These are phyloP conservation scores for Dysmachus trigonus DNA, from an alignment of 2,888 invertebrate genomes.

Conservation along the genomic window DNA sequence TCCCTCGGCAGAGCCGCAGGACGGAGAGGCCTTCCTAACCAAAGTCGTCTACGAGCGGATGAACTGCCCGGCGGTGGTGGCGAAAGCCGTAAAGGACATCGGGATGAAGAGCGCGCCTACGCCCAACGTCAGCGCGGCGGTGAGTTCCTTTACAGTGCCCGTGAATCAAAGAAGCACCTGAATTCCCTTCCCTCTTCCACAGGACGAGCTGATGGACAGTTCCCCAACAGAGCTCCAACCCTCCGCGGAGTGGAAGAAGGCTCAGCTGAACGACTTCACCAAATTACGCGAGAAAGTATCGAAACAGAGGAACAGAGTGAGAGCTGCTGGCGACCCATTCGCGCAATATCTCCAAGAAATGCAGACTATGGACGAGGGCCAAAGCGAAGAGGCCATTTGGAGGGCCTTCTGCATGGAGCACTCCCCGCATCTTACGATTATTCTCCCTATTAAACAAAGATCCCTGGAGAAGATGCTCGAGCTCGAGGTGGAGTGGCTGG, in stretches of 20 bases:
- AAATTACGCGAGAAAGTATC: slow-evolving; percentile 53
- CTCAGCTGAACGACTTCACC: slow-evolving; percentile 57
- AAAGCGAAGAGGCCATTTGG: slow-evolving; percentile 56
- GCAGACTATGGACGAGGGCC: not conserved
- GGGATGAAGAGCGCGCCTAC: not conserved
- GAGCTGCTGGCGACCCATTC: slow-evolving; percentile 44
- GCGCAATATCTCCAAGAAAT: not conserved
- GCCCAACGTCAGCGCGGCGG: not conserved
- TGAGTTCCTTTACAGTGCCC: not conserved
- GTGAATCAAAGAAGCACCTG: not conserved
- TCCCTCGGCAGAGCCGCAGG: slow-evolving; percentile 57
- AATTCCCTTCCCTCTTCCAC: not conserved
- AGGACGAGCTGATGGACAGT: slow-evolving; percentile 51
- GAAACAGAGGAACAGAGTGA: slow-evolving; percentile 52
- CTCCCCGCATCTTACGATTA: slow-evolving; percentile 57
- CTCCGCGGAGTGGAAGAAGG: slow-evolving; percentile 60
- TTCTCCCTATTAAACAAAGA: slow-evolving; percentile 59
- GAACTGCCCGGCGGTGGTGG: slow-evolving; percentile 60
- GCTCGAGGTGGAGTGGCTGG: slow-evolving; percentile 58
- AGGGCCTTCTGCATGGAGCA: slow-evolving; percentile 56
- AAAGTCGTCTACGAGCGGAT: slow-evolving; percentile 61
- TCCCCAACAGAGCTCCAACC: slow-evolving; percentile 56
- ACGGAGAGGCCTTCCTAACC: slow-evolving; percentile 61
- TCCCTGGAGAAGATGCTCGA: slow-evolving; percentile 59
- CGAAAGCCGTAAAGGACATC: slow-evolving; percentile 53